A percentile compares a stretch with the other conserved stretches of the same genome.
These are phyloP conservation scores for Onychostoma macrolepis DNA, from an alignment of 2,113 vertebrate genomes.

Conservation along the genomic window DNA sequence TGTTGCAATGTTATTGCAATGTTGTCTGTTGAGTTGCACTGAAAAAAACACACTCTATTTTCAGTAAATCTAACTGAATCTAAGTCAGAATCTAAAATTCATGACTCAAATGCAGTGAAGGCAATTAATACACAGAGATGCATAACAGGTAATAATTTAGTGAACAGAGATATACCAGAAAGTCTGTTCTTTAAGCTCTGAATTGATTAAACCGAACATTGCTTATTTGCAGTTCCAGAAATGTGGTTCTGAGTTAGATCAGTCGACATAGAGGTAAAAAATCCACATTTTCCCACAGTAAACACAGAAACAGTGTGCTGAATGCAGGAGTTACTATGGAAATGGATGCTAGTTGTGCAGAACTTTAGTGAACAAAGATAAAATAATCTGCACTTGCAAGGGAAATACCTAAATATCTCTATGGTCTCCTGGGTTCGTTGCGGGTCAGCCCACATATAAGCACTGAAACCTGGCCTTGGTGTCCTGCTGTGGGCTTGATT, in stretches of 20 bases:
- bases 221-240: background rate
- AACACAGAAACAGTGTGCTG: background rate
- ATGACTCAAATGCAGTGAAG: background rate
- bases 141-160: background rate
- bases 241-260: background rate
- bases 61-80: background rate
- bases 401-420: background rate
- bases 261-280: background rate
- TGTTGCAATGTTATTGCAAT: background rate
- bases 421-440: background rate
- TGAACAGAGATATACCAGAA: background rate
- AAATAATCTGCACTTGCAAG: background rate
- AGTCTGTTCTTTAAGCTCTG: background rate
- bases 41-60: background rate
- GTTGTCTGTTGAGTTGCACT: background rate
- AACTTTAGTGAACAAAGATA: background rate
- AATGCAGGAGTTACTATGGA: background rate
- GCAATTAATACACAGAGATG: background rate
- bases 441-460: background rate
- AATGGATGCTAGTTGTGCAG: background rate
- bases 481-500: constrained; percentile 12
- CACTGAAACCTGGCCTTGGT: background rate
- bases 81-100: background rate
- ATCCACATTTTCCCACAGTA: background rate
- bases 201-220: background rate